Conservation (phyloP, 2,888 invertebrate species). For the Automeris io region DNA sequence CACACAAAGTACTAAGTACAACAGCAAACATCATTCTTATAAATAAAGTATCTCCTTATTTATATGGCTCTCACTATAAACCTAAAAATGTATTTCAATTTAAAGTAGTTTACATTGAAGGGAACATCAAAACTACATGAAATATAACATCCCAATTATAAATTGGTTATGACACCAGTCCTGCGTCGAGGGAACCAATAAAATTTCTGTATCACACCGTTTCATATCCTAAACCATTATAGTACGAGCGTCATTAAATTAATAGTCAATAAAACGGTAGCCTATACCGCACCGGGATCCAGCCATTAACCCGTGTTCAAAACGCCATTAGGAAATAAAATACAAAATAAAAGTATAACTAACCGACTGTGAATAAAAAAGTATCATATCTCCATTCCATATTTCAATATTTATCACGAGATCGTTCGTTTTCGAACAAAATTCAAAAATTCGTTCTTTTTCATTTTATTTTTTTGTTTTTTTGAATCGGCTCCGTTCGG, state of each 20-base stretch:
- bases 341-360: constrained; percentile 21
- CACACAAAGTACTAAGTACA: no score
- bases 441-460: constrained; percentile 50
- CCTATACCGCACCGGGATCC: constrained; percentile 36
- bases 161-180: constrained; percentile 21
- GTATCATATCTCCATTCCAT: constrained; percentile 66
- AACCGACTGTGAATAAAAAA: constrained; percentile 39
- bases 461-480: constrained; percentile 34
- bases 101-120: background rate
- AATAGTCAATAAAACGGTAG: constrained; percentile 70
- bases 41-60: no score
- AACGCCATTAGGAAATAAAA: constrained; percentile 49
- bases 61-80: no score
- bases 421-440: constrained; percentile 72
- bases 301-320: constrained; percentile 51
- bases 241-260: constrained; percentile 37
- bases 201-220: constrained; percentile 22
- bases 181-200: constrained; percentile 20
- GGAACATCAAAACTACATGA: constrained; percentile 5
- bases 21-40: no score
- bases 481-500: constrained; percentile 25
- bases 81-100: background rate
- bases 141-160: constrained; percentile 21
- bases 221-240: constrained; percentile 24
- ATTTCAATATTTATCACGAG: constrained; percentile 74